Conservation (phyloP, 1,140 invertebrate genomes). For the Cotesia chilonis region DNA sequence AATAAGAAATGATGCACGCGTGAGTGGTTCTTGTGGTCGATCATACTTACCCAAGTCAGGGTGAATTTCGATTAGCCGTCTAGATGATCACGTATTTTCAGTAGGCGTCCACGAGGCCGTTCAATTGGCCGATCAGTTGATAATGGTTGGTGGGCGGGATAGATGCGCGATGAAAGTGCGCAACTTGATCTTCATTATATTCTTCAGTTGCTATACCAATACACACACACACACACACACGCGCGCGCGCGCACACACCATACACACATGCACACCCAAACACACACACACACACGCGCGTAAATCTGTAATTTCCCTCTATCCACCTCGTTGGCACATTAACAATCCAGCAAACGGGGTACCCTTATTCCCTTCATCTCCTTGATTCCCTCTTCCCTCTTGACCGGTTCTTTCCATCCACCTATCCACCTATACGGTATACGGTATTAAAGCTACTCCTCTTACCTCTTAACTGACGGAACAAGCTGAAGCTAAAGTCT, state of each 20-base stretch:
- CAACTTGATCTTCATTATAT: conserved; percentile 47
- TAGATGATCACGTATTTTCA: conserved; percentile 16
- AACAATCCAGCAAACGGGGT: background rate
- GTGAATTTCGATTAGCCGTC: conserved; percentile 5
- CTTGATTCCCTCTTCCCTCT: conserved; percentile 15
- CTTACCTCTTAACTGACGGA: background rate
- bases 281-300: too few species aligned
- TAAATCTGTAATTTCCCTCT: conserved; percentile 15
- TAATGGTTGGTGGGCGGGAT: conserved; percentile 64
- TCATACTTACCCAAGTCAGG: conserved; percentile 28
- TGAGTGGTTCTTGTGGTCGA: conserved; percentile 28
- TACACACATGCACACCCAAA: too few species aligned
- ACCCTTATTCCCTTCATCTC: conserved; percentile 24
- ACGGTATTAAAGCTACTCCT: too few species aligned
- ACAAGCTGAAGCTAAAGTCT: conserved; percentile 11
- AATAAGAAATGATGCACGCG: conserved; percentile 29
- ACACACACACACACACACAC: too few species aligned
- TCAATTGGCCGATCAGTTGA: conserved; percentile 62
- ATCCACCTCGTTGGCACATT: background rate
- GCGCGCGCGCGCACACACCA: too few species aligned
- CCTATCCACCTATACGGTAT: too few species aligned
- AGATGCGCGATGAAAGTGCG: conserved; percentile 57
- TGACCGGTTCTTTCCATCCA: conserved; percentile 8
- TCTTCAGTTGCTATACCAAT: background rate
- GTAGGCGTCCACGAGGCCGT: conserved; percentile 60